A percentile compares a stretch with the other conserved stretches of the same genome.
Evolutionary conservation across 2,797 vertebrate species (phyloP).

Genomic region (Brotula barbata): DNA sequence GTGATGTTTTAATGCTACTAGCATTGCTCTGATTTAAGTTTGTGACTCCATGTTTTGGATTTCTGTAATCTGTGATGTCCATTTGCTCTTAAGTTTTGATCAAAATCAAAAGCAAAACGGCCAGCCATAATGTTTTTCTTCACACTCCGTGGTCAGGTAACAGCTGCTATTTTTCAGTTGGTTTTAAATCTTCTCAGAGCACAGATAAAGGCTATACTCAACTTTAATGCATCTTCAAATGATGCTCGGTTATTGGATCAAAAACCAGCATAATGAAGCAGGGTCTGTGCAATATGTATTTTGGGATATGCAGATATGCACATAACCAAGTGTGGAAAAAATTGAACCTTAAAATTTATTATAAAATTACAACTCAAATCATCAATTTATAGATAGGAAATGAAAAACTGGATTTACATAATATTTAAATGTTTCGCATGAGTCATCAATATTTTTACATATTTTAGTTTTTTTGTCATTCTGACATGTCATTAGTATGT

Average conservation of each 20-base stretch:
- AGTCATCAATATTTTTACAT: neutral
- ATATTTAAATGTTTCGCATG: constrained; percentile 7
- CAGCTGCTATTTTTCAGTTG: neutral
- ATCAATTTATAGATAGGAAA: constrained; percentile 3
- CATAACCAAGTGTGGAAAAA: neutral
- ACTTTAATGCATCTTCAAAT: too few species aligned
- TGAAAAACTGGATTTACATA: neutral
- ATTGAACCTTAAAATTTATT: neutral
- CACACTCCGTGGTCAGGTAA: constrained; percentile 1
- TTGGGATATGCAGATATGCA: constrained; percentile 1
- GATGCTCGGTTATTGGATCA: too few species aligned
- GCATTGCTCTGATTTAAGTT: constrained; percentile 15
- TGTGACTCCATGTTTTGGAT: neutral
- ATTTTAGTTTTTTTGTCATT: constrained; percentile 31
- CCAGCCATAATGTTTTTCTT: neutral
- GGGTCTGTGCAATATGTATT: constrained; percentile 45
- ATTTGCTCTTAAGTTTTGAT: constrained; percentile 2
- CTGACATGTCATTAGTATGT: constrained; percentile 32
- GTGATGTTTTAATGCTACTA: constrained; percentile 28
- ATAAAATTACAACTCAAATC: neutral
- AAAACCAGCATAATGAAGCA: constrained; percentile 2
- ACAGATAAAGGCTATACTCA: neutral
- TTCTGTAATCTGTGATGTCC: too few species aligned
- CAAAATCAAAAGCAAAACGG: neutral
- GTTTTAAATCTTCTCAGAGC: constrained; percentile 8